Evolutionary conservation across 1,140 invertebrate species (phyloP).

Genomic region (Papilio aristodemus): DNA sequence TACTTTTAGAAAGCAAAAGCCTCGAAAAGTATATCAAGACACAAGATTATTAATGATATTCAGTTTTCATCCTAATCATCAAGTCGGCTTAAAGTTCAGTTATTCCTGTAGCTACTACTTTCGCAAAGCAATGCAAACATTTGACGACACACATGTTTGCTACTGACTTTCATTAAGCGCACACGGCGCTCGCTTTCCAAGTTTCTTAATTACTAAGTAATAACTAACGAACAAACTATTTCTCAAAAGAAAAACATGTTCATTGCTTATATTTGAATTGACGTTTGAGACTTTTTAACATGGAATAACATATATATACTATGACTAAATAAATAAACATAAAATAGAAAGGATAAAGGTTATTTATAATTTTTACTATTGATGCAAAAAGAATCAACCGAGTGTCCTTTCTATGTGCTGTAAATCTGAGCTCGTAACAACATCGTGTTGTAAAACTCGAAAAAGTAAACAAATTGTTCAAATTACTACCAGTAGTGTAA

Average conservation of each 20-base stretch:
- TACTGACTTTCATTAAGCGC: constrained; percentile 3
- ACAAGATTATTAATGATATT: background rate
- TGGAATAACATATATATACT: background rate
- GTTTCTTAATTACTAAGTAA: constrained; percentile 17
- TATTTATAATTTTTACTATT: too few species aligned
- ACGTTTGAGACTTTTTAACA: background rate
- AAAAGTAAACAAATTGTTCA: too few species aligned
- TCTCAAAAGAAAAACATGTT: constrained; percentile 16
- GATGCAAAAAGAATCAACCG: too few species aligned
- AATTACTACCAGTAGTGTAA: too few species aligned
- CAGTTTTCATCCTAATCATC: background rate
- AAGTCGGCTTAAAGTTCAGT: background rate
- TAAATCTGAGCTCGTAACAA: too few species aligned
- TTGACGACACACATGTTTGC: constrained; percentile 14
- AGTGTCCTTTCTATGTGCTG: too few species aligned
- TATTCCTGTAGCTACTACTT: too few species aligned
- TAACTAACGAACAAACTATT: constrained; percentile 13
- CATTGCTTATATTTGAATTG: background rate
- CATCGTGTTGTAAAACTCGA: too few species aligned
- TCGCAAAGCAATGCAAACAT: background rate
- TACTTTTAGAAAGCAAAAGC: too few species aligned
- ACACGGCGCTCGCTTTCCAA: constrained; percentile 13
- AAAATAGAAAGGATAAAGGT: too few species aligned
- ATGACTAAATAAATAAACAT: background rate
- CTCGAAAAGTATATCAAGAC: background rate